Evolutionary conservation across 2,888 invertebrate species (phyloP).

Genomic region (Eupithecia subfuscata): DNA sequence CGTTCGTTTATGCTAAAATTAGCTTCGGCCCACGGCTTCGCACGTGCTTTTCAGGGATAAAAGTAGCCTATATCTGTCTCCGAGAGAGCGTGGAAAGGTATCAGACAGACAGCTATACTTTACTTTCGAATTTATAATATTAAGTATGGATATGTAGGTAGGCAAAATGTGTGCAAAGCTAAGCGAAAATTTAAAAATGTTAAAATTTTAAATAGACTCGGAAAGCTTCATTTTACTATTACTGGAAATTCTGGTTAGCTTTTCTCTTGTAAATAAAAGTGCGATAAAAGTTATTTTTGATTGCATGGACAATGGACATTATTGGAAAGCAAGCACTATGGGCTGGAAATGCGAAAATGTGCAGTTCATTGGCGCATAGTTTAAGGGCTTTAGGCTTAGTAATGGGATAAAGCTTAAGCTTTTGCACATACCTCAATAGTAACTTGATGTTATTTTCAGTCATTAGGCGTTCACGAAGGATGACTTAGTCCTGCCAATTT

Average conservation of each 20-base stretch:
- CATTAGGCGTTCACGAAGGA: conserved; percentile 83
- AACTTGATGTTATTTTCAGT: conserved; percentile 54
- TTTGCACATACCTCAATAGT: conserved; percentile 73
- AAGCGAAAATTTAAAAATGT: neutral
- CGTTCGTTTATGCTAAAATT: neutral
- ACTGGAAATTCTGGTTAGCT: neutral
- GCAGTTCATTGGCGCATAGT: conserved; percentile 44
- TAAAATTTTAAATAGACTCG: too few relatives aligned
- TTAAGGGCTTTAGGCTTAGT: conserved; percentile 43
- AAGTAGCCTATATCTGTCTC: too few relatives aligned
- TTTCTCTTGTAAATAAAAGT: neutral
- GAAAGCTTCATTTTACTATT: too few relatives aligned
- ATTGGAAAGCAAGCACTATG: conserved; percentile 30
- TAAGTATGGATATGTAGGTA: neutral
- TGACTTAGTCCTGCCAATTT: conserved; percentile 80
- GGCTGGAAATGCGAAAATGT: conserved; percentile 29
- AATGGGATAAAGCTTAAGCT: conserved; percentile 58
- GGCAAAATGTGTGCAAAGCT: neutral
- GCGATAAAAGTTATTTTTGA: neutral
- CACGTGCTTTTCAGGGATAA: too few relatives aligned
- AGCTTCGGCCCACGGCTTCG: too few relatives aligned
- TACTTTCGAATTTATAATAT: too few relatives aligned
- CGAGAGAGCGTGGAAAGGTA: too few relatives aligned
- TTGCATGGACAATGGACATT: conserved; percentile 3
- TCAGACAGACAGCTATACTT: too few relatives aligned